These are phyloP conservation scores for Hypomecis atomaria DNA, from an alignment of 2,888 invertebrate genomes.

Conservation along the genomic window DNA sequence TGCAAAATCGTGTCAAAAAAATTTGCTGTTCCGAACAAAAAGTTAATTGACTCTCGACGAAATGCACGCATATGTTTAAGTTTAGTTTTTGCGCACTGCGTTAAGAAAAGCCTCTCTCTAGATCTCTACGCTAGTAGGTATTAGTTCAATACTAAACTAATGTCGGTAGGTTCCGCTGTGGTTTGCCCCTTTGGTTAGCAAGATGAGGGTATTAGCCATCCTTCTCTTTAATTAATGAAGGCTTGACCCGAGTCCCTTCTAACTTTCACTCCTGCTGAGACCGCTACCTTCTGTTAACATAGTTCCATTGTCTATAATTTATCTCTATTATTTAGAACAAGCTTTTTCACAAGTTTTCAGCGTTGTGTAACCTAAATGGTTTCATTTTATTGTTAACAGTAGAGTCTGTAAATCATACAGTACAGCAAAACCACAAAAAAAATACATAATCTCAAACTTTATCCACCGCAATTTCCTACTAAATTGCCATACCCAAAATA, in stretches of 20 bases:
- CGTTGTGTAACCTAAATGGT: no score
- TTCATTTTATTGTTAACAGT: no score
- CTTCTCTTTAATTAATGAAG: conserved; percentile 70
- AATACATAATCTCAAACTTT: no score
- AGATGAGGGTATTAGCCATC: conserved; percentile 46
- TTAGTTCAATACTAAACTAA: conserved; percentile 35
- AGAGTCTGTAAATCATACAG: no score
- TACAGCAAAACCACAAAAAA: no score
- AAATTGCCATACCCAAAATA: background rate
- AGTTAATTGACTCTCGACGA: no score
- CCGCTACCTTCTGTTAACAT: conserved; percentile 25
- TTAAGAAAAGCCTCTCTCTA: background rate
- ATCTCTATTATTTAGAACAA: conserved; percentile 5
- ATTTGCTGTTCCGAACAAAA: no score
- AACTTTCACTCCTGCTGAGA: conserved; percentile 52
- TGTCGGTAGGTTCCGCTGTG: conserved; percentile 37
- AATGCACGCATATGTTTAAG: no score
- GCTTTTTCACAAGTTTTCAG: no score
- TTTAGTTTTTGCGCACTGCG: no score
- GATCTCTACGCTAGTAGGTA: background rate
- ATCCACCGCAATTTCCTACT: background rate
- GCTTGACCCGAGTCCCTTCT: conserved; percentile 61
- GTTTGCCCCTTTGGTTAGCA: conserved; percentile 36
- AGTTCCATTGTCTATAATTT: conserved; percentile 21
- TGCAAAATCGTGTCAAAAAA: no score